These are phyloP conservation scores for Dufourea novaeangliae DNA, from an alignment of 1,140 invertebrate species.

Conservation along the genomic window DNA sequence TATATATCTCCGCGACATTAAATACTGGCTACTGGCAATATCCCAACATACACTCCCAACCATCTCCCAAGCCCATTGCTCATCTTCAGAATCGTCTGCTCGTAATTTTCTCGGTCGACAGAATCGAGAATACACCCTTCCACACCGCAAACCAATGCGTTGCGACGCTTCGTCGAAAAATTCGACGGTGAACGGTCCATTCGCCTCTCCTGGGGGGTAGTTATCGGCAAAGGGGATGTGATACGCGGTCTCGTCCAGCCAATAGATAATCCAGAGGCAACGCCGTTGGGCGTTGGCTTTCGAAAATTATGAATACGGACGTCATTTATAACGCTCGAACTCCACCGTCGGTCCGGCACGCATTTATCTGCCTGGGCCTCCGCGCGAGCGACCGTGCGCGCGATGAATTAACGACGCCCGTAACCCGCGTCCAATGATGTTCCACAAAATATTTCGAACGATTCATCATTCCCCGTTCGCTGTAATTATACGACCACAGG, in stretches of 20 bases:
- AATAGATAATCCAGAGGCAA: slow-evolving; percentile 54
- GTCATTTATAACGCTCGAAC: slow-evolving; percentile 69
- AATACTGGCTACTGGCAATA: neutral
- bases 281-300: slow-evolving; percentile 60
- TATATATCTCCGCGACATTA: neutral
- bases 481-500: slow-evolving; percentile 56
- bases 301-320: slow-evolving; percentile 72
- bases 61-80: too few species aligned
- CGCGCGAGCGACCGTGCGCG: slow-evolving; percentile 58
- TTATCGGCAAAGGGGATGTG: slow-evolving; percentile 17
- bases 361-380: slow-evolving; percentile 65
- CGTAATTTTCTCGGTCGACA: neutral
- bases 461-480: slow-evolving; percentile 66
- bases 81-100: neutral
- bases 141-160: neutral
- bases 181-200: slow-evolving; percentile 38
- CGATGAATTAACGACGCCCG: slow-evolving; percentile 70
- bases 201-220: neutral
- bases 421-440: slow-evolving; percentile 62
- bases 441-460: slow-evolving; percentile 70
- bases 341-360: slow-evolving; percentile 45
- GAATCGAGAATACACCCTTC: neutral
- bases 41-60: neutral
- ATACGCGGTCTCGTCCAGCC: slow-evolving; percentile 29
- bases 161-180: slow-evolving; percentile 22